These are phyloP conservation scores for Amphiprion clarkii DNA, from an alignment of 2,797 vertebrate species.

Conservation along the genomic window DNA sequence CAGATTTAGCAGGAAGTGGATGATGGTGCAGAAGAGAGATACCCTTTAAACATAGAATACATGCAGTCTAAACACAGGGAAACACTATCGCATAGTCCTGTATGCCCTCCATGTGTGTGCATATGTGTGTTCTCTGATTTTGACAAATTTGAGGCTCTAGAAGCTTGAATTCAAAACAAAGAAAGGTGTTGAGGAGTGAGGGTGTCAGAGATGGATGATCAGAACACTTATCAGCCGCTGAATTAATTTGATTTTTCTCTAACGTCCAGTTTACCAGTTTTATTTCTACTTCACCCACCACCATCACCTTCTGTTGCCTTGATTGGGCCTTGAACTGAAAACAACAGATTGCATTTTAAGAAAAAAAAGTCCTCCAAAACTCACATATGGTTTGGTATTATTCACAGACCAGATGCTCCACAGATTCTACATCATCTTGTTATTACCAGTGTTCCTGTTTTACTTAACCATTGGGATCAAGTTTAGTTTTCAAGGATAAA, in stretches of 20 bases:
- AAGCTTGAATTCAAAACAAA: no score
- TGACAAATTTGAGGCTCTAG: neutral
- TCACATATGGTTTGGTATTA: conserved; percentile 1
- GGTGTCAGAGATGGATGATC: neutral
- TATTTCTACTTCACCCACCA: neutral
- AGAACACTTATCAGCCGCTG: neutral
- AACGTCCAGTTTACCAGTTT: neutral
- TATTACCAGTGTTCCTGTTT: neutral
- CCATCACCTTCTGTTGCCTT: neutral
- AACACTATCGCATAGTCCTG: conserved; percentile 28
- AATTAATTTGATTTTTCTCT: neutral
- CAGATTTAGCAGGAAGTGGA: conserved; percentile 62
- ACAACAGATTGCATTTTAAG: neutral
- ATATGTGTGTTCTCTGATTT: conserved; percentile 9
- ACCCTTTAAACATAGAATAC: conserved; percentile 50
- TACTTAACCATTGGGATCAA: neutral
- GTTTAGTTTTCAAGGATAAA: neutral
- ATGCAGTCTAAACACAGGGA: conserved; percentile 46
- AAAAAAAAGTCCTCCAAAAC: neutral
- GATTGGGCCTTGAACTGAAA: neutral
- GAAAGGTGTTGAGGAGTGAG: conserved; percentile 1
- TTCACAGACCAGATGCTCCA: conserved; percentile 8
- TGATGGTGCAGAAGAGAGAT: conserved; percentile 39
- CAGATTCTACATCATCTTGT: neutral
- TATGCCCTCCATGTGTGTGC: neutral